phyloP scores from a whole-genome alignment of 2,113 vertebrate species.

The Trinectes maculatus region DNA sequence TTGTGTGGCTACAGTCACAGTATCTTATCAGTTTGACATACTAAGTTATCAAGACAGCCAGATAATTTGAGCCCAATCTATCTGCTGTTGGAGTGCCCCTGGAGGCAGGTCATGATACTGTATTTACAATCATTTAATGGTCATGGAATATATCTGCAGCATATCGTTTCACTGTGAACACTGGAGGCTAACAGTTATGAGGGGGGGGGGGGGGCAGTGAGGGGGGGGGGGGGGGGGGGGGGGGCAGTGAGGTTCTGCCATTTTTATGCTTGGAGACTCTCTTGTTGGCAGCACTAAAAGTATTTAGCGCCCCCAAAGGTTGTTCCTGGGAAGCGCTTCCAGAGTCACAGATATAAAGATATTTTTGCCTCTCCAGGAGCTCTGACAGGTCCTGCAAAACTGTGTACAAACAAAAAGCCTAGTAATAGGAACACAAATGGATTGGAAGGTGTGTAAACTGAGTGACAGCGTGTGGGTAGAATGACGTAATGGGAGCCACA shows the following conservation, averaged over 20 bases:
- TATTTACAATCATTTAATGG: constrained; percentile 60
- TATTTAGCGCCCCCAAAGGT: constrained; percentile 72
- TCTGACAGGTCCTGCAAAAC: constrained; percentile 77
- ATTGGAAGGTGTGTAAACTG: constrained; percentile 55
- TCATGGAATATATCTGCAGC: constrained; percentile 63
- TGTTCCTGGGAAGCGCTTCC: constrained; percentile 65
- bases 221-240: constrained; percentile 30
- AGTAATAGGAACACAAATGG: constrained; percentile 71
- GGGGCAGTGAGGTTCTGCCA: too few relatives aligned
- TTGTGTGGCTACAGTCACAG: constrained; percentile 60
- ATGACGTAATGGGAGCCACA: constrained; percentile 74
- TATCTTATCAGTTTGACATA: constrained; percentile 77
- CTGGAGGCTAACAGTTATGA: constrained; percentile 55
- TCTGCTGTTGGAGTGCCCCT: constrained; percentile 62
- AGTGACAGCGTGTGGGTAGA: constrained; percentile 61
- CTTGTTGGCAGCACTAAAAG: constrained; percentile 58
- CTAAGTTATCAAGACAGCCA: constrained; percentile 64
- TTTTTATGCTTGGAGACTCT: constrained; percentile 41
- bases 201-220: constrained; percentile 41
- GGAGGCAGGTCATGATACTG: constrained; percentile 51
- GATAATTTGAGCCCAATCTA: constrained; percentile 67
- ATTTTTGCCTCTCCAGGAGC: constrained; percentile 65
- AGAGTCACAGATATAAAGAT: constrained; percentile 71
- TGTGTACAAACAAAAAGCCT: constrained; percentile 77
- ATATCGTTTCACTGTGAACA: constrained; percentile 51